Conservation (phyloP, 2,113 vertebrate genomes). For the Daubentonia madagascariensis region DNA sequence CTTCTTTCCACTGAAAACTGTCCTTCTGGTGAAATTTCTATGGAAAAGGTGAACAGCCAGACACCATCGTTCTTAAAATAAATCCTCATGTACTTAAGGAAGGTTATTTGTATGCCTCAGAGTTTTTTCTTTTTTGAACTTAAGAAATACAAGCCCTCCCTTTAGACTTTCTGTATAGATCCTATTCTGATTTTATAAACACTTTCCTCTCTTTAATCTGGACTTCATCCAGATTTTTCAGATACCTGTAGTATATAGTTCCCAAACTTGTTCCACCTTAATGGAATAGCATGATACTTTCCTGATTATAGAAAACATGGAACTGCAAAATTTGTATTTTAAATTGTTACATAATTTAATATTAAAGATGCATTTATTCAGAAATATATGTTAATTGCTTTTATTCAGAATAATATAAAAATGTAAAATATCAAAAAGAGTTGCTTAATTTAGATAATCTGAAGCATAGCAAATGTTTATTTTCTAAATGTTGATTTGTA, state of each 20-base stretch:
- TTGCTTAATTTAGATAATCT: background rate
- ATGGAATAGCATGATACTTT: background rate
- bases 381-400: background rate
- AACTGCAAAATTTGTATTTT: background rate
- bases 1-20: background rate
- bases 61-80: background rate
- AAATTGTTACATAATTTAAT: background rate
- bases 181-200: conserved; percentile 5
- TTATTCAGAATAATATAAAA: conserved; percentile 23
- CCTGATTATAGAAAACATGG: background rate
- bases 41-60: background rate
- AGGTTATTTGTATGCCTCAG: background rate
- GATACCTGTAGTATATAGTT: background rate
- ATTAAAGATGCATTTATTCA: background rate
- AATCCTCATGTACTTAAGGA: background rate
- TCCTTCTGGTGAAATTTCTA: background rate
- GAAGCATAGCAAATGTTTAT: background rate
- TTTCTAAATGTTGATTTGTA: conserved; percentile 21
- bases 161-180: conserved; percentile 5
- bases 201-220: background rate
- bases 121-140: background rate
- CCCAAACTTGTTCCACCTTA: background rate
- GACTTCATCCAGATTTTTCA: background rate
- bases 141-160: background rate
- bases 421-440: background rate